These are phyloP conservation scores for Camponotus vicinus DNA, from an alignment of 1,140 invertebrate species.

Conservation along the genomic window DNA sequence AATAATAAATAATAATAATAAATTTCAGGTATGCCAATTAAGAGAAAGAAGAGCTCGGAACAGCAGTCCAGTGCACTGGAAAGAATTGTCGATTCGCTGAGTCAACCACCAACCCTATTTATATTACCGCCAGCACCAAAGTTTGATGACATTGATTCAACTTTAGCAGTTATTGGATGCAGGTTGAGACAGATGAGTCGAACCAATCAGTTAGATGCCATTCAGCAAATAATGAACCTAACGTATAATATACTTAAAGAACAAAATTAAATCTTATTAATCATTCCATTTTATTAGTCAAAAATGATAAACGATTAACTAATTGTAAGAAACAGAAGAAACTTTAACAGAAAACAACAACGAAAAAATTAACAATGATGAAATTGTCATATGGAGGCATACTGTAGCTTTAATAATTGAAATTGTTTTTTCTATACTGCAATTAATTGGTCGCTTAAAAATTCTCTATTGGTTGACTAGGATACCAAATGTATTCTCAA, in stretches of 20 bases:
- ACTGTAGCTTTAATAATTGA: too few species aligned
- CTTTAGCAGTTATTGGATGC: neutral
- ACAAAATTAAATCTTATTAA: too few species aligned
- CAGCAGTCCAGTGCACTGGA: slow-evolving; percentile 5
- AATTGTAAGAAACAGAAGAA: too few species aligned
- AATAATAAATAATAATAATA: neutral
- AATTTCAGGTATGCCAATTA: neutral
- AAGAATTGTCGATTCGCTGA: neutral
- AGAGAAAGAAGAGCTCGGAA: neutral
- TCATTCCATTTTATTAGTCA: too few species aligned
- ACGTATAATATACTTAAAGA: neutral
- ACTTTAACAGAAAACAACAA: too few species aligned
- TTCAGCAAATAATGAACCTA: slow-evolving; percentile 13
- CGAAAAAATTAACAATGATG: too few species aligned
- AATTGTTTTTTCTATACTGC: too few species aligned
- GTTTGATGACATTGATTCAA: neutral
- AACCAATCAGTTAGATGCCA: neutral
- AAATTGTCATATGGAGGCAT: too few species aligned
- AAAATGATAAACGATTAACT: too few species aligned
- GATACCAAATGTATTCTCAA: too few species aligned
- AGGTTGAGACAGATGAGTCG: slow-evolving; percentile 1
- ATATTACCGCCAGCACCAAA: neutral
- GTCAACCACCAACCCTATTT: neutral
- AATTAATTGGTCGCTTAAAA: too few species aligned
- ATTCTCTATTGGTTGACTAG: too few species aligned